Base-by-base conservation (phyloP, 2,888 invertebrate genomes). In the Pegoplata infirma region DNA sequence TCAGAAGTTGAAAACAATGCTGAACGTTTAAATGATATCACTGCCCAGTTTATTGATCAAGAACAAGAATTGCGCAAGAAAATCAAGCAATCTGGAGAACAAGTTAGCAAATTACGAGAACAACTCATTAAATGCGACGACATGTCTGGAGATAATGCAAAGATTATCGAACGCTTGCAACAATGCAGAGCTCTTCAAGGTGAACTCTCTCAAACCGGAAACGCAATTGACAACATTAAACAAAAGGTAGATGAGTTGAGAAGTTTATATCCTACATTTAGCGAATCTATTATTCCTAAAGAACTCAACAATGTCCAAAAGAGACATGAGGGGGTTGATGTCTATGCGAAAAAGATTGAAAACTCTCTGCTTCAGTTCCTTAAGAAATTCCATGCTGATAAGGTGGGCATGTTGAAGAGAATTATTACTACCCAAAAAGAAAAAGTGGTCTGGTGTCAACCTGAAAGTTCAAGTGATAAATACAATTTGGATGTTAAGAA, bases 401-500 rank as follows among this genome's bases (percentile, higher is more conserved):
- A 96, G 85, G 92, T 96, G 71, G 93, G 93, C 55, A 94, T 94
- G 86, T 91, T 97, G 40, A 94, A 96, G 84, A 92, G 97, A 83
- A 93, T 96, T 86, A 92, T 98, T 8, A 91, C 93, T 61, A 94
- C 95, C 1, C 93, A 95, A 81, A 94, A 94, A 80, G 98, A 98
- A 85, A 98, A 98, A 89, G 93, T 97, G 0, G 91, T 93, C 12
- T 98, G 98, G 97, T 98, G 98, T 87, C 92, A 94, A 84, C 96
- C 97, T 0, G 97, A 98, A 86, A 92, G 94, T 1, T 93, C 94
- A 32, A 97, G 96, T 85, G 98, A 98, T 86, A 94, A 94, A 87
- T 98, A 97, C 87, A 97, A 97, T 86, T 91, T 98, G 25, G 97
- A 98, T 91, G 96, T 97, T 0, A 98, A 98, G 90, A 92, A 94